Base-by-base conservation (phyloP, 2,797 vertebrate genomes). In the Lepidocolaptes lacrymiger region DNA sequence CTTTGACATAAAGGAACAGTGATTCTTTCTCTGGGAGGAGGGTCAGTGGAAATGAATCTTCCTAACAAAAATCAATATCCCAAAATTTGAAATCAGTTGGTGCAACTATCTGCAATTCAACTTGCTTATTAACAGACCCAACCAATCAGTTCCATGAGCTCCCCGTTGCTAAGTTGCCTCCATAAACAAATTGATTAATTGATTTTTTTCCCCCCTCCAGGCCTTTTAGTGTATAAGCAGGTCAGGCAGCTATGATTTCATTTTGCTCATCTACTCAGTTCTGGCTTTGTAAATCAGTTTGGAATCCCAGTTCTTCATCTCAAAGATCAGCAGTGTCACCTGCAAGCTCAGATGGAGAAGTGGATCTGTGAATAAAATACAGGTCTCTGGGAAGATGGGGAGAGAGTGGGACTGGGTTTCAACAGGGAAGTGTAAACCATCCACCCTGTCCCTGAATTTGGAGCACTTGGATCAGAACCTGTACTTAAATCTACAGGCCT, bases 111-210 rank as follows among this genome's bases (percentile, higher is more conserved):
- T 96, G 95, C 94, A 95, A 89, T 97, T 96, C 82, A 93, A 89
- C 87, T 96, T 92, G 69, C 92, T 97, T 95, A 95, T 98, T 97
- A 97, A 91, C 88, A 85, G 96, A 95, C 61, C 75, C 17, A 19
- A 73, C 95, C 96, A 97, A 75, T 95, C 85, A 68, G 75, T 90
- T 85, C 43, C 21, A 2, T 75, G 86, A 71, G 80, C 85, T 97
- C 91, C 87, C 91, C 88, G 87, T 97, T 97, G 96, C 97, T 97
- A 97, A 97, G 95, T 85, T 96, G 95, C 96, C 94, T 97, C 88
- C 66, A 96, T 95, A 98, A 97, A 97, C 97, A 97, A 95, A 97
- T 95, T 96, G 97, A 98, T 98, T 97, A 96, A 97, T 98, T 94
- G 97, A 96, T 97, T 97, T 95, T 73, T 46, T 22, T 2, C 27